Conservation (phyloP, 1,140 invertebrate species). For the Bombus cullumanus region DNA sequence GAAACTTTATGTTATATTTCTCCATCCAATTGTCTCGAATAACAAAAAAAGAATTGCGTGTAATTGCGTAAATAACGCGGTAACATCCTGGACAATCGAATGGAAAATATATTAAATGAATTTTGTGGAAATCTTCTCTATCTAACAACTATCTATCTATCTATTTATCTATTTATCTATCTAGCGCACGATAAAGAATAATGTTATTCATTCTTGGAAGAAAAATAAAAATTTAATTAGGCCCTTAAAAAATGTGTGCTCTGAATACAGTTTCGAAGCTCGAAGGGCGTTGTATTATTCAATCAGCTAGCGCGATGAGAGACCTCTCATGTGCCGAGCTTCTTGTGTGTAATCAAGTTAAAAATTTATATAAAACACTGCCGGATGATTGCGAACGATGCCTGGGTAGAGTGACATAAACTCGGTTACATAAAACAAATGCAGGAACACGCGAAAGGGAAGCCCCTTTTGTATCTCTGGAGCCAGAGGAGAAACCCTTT, state of each 20-base stretch:
- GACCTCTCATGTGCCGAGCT: slow-evolving; percentile 68
- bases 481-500: slow-evolving; percentile 72
- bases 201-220: too few species aligned
- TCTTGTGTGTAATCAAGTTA: slow-evolving; percentile 78
- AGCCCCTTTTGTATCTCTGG: slow-evolving; percentile 63
- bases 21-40: too few species aligned
- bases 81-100: too few species aligned
- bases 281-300: slow-evolving; percentile 9
- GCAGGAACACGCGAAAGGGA: slow-evolving; percentile 62
- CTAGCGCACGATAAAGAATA: too few species aligned
- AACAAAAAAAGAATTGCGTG: too few species aligned
- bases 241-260: too few species aligned
- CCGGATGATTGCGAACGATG: slow-evolving; percentile 66
- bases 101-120: too few species aligned
- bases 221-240: too few species aligned
- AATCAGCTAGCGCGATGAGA: slow-evolving; percentile 25
- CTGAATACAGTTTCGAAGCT: background rate
- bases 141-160: too few species aligned
- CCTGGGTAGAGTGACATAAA: slow-evolving; percentile 65
- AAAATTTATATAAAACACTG: slow-evolving; percentile 80
- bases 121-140: too few species aligned
- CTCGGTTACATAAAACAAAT: slow-evolving; percentile 79
- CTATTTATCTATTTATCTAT: too few species aligned
- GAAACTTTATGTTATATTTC: background rate
- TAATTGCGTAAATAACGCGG: too few species aligned